Percentiles rank a stretch among this genome's conserved stretches.
phyloP scores from a whole-genome alignment of 1,140 invertebrate species.

The Sinonovacula constricta region DNA sequence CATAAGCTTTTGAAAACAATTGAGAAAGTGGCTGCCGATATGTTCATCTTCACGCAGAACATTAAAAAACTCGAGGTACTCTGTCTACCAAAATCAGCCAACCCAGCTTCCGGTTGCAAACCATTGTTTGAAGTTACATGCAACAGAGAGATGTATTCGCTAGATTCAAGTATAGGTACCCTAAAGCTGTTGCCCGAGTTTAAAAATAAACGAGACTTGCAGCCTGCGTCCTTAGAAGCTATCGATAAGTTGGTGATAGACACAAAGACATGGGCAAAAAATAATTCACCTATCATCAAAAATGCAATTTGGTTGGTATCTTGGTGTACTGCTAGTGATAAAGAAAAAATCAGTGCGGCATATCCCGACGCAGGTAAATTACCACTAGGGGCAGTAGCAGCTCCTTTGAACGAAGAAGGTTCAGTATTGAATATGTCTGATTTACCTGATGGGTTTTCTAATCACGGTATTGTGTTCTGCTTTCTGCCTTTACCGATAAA shows the following conservation, averaged over 20 bases:
- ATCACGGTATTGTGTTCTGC: constrained; percentile 46
- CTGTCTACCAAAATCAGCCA: constrained; percentile 55
- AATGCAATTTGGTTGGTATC: constrained; percentile 31
- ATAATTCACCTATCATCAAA: neutral
- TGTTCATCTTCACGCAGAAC: constrained; percentile 75
- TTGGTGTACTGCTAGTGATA: constrained; percentile 11
- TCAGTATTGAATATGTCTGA: neutral
- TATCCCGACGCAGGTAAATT: constrained; percentile 25
- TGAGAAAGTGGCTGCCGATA: constrained; percentile 58
- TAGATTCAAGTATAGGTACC: constrained; percentile 2
- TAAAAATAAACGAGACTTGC: neutral
- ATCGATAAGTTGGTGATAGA: too few species aligned
- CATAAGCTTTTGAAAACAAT: constrained; percentile 66
- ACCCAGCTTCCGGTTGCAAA: neutral
- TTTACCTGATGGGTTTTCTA: constrained; percentile 42
- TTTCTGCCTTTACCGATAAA: too few species aligned
- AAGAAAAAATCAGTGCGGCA: neutral
- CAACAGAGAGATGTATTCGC: neutral
- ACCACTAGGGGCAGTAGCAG: constrained; percentile 47
- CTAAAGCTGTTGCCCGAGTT: neutral
- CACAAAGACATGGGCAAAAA: neutral
- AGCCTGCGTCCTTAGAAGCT: neutral
- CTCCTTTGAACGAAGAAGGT: constrained; percentile 11
- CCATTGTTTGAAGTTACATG: constrained; percentile 4
- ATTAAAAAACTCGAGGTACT: constrained; percentile 66